Conservation (phyloP, 2,888 invertebrate genomes). For the Pogonocherus hispidulus region DNA sequence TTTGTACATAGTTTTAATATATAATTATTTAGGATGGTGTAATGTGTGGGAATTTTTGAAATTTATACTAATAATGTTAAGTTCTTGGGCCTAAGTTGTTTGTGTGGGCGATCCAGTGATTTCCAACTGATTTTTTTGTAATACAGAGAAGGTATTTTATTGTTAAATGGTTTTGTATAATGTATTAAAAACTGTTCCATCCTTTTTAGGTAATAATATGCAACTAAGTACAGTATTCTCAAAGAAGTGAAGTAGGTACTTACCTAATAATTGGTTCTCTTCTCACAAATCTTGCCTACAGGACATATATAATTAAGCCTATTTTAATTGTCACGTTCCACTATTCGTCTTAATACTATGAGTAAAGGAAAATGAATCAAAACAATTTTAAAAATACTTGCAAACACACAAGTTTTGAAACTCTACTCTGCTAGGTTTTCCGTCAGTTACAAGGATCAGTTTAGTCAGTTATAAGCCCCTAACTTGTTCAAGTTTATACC, state of each 20-base stretch:
- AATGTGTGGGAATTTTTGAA: neutral
- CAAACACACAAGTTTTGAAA: too few relatives aligned
- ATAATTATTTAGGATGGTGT: neutral
- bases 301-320: too few relatives aligned
- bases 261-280: neutral
- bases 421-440: too few relatives aligned
- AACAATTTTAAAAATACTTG: too few relatives aligned
- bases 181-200: constrained; percentile 8
- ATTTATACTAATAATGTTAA: constrained; percentile 9
- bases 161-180: constrained; percentile 13
- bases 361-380: too few relatives aligned
- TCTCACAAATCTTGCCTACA: neutral
- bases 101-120: neutral
- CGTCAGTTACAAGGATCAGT: too few relatives aligned
- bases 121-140: constrained; percentile 3
- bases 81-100: constrained; percentile 16
- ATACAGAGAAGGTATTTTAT: neutral
- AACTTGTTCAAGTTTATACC: too few relatives aligned
- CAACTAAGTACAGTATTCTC: too few relatives aligned
- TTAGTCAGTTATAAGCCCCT: too few relatives aligned
- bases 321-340: too few relatives aligned
- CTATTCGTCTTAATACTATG: too few relatives aligned
- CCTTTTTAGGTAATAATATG: constrained; percentile 10
- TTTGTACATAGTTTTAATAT: neutral
- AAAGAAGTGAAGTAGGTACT: too few relatives aligned